Conservation (phyloP, 2,797 vertebrate species). For the Brachyrhaphis roseni region DNA sequence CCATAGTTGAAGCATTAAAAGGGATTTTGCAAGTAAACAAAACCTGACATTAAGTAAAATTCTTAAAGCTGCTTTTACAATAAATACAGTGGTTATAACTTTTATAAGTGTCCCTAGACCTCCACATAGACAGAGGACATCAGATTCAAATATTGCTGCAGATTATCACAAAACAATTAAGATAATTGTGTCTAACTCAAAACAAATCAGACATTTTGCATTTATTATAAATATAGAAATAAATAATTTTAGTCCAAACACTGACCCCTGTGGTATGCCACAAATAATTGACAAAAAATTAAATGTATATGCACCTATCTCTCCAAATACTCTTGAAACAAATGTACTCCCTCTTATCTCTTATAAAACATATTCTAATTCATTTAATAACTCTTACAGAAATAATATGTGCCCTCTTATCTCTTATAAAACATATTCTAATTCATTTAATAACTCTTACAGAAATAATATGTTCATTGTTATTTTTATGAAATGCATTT, state of each 20-base stretch:
- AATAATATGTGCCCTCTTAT: too few relatives aligned
- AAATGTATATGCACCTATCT: not conserved
- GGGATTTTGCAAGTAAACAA: not conserved
- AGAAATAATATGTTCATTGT: too few relatives aligned
- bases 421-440: too few relatives aligned
- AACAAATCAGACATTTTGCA: not conserved
- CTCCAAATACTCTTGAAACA: not conserved
- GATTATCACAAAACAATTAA: not conserved
- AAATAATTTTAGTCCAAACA: not conserved
- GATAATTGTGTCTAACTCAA: not conserved
- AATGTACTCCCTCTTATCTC: not conserved
- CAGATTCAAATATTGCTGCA: not conserved
- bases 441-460: too few relatives aligned
- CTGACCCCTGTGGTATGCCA: not conserved
- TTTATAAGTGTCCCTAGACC: not conserved
- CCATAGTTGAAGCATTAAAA: not conserved
- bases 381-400: too few relatives aligned
- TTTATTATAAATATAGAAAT: not conserved
- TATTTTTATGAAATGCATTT: too few relatives aligned
- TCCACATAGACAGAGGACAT: not conserved
- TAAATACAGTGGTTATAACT: not conserved
- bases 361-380: too few relatives aligned
- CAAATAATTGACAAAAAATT: not conserved
- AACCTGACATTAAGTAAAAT: not conserved
- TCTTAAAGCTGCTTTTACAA: not conserved